Conservation (phyloP, 1,140 invertebrate species). For the Trissolcus basalis region DNA sequence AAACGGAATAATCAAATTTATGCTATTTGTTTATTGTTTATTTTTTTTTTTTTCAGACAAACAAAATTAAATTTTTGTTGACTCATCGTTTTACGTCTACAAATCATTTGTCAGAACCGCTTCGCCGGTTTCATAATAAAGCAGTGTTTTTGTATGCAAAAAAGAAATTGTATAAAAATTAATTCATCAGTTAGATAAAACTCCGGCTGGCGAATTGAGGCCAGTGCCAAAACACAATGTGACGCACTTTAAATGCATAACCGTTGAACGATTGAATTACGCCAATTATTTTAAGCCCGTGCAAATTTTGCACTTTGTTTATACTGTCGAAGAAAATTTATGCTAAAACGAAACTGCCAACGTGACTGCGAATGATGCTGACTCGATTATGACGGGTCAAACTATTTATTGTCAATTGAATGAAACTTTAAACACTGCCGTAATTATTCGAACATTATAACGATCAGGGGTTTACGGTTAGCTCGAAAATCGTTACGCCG, state of each 20-base stretch:
- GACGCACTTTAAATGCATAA: conserved; percentile 12
- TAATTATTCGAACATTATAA: conserved; percentile 9
- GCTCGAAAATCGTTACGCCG: background rate
- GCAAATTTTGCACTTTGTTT: conserved; percentile 17
- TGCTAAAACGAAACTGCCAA: conserved; percentile 15
- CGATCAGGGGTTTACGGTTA: background rate
- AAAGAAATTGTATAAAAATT: no score
- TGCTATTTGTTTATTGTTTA: no score
- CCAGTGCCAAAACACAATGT: background rate
- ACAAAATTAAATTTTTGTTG: no score
- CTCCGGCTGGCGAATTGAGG: background rate
- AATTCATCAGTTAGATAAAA: background rate
- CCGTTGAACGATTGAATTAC: conserved; percentile 11
- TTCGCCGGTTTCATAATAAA: no score
- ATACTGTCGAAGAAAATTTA: conserved; percentile 5
- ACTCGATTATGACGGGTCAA: conserved; percentile 7
- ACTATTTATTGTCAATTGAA: conserved; percentile 24
- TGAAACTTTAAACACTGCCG: conserved; percentile 10
- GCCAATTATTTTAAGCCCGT: conserved; percentile 14
- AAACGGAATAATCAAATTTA: no score
- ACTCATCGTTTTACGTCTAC: no score
- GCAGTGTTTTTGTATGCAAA: no score
- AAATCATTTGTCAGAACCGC: no score
- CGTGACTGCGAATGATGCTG: conserved; percentile 17
- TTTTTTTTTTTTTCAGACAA: no score